Evolutionary conservation across 2,113 vertebrate genomes (phyloP).

Genomic region (Malurus alboscapulatus): DNA sequence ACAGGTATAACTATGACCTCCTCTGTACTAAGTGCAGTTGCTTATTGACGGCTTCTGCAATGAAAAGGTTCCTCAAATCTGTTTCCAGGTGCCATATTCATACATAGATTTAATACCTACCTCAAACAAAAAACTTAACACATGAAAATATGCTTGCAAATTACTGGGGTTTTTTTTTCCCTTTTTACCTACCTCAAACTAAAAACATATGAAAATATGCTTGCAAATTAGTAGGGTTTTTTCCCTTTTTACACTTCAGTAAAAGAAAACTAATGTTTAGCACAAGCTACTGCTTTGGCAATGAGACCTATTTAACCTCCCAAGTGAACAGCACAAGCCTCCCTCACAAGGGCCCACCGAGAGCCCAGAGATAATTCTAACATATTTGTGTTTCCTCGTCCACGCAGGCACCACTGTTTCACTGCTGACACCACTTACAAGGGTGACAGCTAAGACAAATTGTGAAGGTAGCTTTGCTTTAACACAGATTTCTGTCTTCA

Average conservation of each 20-base stretch:
- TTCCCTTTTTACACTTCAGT: not conserved
- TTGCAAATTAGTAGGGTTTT: not conserved
- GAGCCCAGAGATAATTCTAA: not conserved
- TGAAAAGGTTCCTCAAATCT: not conserved
- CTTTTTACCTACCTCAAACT: not conserved
- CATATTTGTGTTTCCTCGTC: not conserved
- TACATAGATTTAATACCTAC: not conserved
- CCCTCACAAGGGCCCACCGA: not conserved
- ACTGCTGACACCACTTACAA: not conserved
- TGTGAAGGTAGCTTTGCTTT: not conserved
- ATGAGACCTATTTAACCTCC: not conserved
- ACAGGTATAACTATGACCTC: not conserved
- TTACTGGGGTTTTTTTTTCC: not conserved
- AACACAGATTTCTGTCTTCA: not conserved
- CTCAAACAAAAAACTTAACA: not conserved
- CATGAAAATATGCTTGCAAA: not conserved
- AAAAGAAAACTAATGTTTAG: not conserved
- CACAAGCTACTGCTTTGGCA: not conserved
- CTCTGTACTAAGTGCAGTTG: not conserved
- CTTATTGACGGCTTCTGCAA: not conserved
- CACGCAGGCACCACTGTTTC: fast-evolving
- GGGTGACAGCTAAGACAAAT: not conserved
- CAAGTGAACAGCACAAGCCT: not conserved
- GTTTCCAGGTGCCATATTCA: not conserved
- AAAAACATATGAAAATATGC: not conserved